Conservation (phyloP, 2,888 invertebrate genomes). For the Mesoligia furuncula region DNA sequence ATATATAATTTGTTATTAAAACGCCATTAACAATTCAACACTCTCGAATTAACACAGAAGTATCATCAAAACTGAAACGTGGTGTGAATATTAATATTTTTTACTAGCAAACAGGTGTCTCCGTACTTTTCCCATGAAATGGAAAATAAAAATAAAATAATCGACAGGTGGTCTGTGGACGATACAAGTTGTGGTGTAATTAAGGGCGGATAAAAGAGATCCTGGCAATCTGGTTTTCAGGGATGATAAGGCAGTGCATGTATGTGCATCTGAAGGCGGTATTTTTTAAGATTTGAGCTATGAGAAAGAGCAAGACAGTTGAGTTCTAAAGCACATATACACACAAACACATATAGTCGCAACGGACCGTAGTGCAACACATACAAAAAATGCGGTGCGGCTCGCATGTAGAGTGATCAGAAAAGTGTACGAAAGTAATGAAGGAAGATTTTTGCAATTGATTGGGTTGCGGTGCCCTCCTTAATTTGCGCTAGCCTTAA, state of each 20-base stretch:
- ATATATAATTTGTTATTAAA: constrained; percentile 35
- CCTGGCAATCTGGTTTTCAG: constrained; percentile 80
- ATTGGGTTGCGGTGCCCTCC: no score
- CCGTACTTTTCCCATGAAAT: constrained; percentile 79
- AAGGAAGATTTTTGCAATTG: no score
- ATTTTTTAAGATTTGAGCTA: not conserved
- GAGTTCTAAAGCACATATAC: no score
- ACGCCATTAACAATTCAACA: constrained; percentile 42
- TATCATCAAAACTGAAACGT: constrained; percentile 42
- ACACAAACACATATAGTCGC: no score
- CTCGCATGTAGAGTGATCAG: no score
- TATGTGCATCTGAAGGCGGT: constrained; percentile 38
- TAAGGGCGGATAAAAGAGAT: constrained; percentile 79
- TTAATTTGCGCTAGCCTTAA: no score
- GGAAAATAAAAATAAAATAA: constrained; percentile 74
- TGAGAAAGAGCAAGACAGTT: no score
- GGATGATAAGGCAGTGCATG: constrained; percentile 67
- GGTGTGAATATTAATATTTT: constrained; percentile 53
- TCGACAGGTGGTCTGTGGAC: constrained; percentile 76
- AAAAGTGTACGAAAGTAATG: no score
- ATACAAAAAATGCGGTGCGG: no score
- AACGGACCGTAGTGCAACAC: no score
- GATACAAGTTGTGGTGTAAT: constrained; percentile 76
- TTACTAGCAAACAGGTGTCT: constrained; percentile 74
- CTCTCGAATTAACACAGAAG: constrained; percentile 48